These are phyloP conservation scores for Amphipyra berbera DNA, from an alignment of 2,888 invertebrate genomes.

Conservation along the genomic window DNA sequence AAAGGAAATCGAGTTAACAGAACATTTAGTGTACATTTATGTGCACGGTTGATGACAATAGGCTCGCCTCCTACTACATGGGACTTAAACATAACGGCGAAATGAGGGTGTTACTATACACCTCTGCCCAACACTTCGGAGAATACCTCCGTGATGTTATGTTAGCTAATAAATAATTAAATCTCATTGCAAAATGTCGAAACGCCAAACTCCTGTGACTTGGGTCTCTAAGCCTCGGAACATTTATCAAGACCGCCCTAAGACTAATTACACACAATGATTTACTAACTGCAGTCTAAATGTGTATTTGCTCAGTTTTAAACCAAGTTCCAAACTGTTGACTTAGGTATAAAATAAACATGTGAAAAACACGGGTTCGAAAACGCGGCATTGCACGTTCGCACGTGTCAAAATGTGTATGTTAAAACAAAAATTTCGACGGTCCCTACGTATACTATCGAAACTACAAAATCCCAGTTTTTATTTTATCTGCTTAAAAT, in stretches of 20 bases:
- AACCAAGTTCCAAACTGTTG: slow-evolving; percentile 19
- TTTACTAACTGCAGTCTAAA: slow-evolving; percentile 65
- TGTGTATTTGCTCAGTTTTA: slow-evolving; percentile 60
- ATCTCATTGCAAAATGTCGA: background rate
- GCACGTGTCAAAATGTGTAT: slow-evolving; percentile 25
- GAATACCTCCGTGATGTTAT: too few species aligned
- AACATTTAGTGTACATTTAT: too few species aligned
- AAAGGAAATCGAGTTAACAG: too few species aligned
- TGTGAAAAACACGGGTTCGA: slow-evolving; percentile 37
- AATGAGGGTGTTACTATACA: too few species aligned
- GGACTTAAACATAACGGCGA: too few species aligned
- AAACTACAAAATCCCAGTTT: too few species aligned
- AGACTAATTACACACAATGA: slow-evolving; percentile 67
- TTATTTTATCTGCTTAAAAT: too few species aligned
- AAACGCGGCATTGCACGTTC: background rate
- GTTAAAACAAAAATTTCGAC: slow-evolving; percentile 28
- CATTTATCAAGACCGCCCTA: slow-evolving; percentile 60
- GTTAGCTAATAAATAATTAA: background rate
- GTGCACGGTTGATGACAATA: too few species aligned
- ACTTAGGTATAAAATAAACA: slow-evolving; percentile 31
- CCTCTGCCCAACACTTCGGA: too few species aligned
- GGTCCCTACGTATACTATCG: too few species aligned
- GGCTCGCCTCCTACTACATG: too few species aligned
- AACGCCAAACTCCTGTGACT: slow-evolving; percentile 18
- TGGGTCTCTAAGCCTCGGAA: slow-evolving; percentile 34